A percentile compares a stretch with the other conserved stretches of the same genome.
These are phyloP conservation scores for Orgyia antiqua DNA, from an alignment of 2,888 invertebrate species.

Conservation along the genomic window DNA sequence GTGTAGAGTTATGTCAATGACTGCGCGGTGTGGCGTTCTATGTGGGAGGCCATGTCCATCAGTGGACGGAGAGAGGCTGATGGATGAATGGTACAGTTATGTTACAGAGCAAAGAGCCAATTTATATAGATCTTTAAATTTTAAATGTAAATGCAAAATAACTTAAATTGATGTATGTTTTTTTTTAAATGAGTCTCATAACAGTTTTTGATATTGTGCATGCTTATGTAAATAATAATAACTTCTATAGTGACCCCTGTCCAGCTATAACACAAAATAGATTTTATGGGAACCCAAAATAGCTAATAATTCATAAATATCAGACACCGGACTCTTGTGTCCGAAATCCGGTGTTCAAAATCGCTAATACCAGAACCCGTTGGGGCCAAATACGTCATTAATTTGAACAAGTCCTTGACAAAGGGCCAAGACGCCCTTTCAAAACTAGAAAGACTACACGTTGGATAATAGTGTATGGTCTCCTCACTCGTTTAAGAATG, in stretches of 20 bases:
- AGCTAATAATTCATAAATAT: constrained; percentile 70
- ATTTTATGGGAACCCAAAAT: constrained; percentile 63
- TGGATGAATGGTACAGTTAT: no score
- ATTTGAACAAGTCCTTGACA: constrained; percentile 46
- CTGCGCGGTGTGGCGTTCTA: no score
- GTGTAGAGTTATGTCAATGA: no score
- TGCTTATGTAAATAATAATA: no score
- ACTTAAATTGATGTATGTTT: no score
- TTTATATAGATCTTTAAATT: no score
- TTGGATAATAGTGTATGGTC: constrained; percentile 59
- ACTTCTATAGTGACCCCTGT: constrained; percentile 27
- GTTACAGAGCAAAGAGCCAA: no score
- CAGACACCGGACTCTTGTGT: constrained; percentile 48
- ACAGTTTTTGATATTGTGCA: no score
- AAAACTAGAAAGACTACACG: constrained; percentile 31
- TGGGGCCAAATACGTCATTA: constrained; percentile 54
- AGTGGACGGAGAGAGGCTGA: no score
- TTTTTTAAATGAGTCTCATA: no score
- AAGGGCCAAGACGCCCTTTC: constrained; percentile 60
- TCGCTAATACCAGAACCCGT: constrained; percentile 53
- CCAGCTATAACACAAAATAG: constrained; percentile 23
- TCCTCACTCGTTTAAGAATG: constrained; percentile 74
- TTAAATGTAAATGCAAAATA: no score
- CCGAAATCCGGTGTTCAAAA: constrained; percentile 36
- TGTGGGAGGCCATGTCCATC: no score